Evolutionary conservation across 2,888 invertebrate genomes (phyloP).

Genomic region (Tuta absoluta): DNA sequence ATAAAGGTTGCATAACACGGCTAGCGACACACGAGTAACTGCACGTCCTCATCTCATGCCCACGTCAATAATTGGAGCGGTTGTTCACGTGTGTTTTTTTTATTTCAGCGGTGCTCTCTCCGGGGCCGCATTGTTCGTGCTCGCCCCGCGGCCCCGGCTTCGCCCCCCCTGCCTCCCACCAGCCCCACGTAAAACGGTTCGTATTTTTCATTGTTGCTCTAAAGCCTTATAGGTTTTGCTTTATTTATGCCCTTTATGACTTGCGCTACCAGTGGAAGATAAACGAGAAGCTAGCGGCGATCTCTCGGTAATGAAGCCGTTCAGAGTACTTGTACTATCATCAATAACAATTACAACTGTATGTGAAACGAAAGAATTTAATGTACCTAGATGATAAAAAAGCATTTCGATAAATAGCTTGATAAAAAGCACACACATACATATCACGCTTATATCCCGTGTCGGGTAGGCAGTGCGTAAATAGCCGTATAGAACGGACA

Average conservation of each 20-base stretch:
- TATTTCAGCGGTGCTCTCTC: slow-evolving; percentile 71
- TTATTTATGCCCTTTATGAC: slow-evolving; percentile 78
- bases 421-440: too few relatives aligned
- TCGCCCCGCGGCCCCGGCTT: slow-evolving; percentile 47
- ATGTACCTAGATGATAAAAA: too few relatives aligned
- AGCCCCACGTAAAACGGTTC: slow-evolving; percentile 74
- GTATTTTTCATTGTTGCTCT: slow-evolving; percentile 81
- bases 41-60: slow-evolving; percentile 63
- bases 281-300: slow-evolving; percentile 70
- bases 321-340: not conserved
- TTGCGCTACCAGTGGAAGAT: slow-evolving; percentile 61
- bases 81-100: slow-evolving; percentile 75
- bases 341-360: not conserved
- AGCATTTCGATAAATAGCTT: too few relatives aligned
- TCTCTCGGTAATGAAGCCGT: slow-evolving; percentile 60
- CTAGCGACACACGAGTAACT: slow-evolving; percentile 20
- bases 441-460: too few relatives aligned
- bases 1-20: slow-evolving; percentile 3
- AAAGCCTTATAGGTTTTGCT: slow-evolving; percentile 79
- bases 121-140: slow-evolving; percentile 71
- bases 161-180: slow-evolving; percentile 47
- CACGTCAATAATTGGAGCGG: slow-evolving; percentile 79
- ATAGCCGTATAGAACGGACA: too few relatives aligned
- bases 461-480: too few relatives aligned
- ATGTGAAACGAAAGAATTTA: too few relatives aligned